Evolutionary conservation across 1,140 invertebrate genomes (phyloP), one percentile per base, ranked within the genome.

Genomic region (Aporrectodea caliginosa): DNA sequence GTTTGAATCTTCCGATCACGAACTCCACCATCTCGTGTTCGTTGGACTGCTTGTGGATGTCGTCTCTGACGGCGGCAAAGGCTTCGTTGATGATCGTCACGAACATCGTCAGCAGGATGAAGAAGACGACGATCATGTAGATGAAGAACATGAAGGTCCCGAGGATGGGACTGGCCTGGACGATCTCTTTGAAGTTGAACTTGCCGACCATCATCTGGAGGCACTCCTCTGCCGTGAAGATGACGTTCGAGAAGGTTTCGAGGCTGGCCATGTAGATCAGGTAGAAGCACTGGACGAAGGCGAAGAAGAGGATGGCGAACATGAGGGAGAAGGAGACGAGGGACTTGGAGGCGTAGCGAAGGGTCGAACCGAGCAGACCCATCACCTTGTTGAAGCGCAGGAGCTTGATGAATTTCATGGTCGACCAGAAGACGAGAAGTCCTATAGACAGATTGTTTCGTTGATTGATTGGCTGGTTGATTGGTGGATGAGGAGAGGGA

Each of bases 21-120:
- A 91, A 92, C 80, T 91, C 89, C 1, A 90, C 89, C 82, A 92
- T 90, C 84, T 92, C 91, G 84, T 92, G 91, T 81, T 92, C 91
- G 82, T 92, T 91, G 32, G 88, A 88, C 80, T 92, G 89, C 32
- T 89, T 88, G 16, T 89, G 87, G 69, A 93, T 90, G 85, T 94
- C 93, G 14, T 80, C 74, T 22, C 85, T 82, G n/a, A 88, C 86
- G 22, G 82, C 80, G 33, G 83, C 83, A 84, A 91, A 91, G 0
- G 89, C 87, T 71, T 89, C 88, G 35, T 90, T 90, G 35, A 91
- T 88, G 79, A 91, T 90, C 0, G 90, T 90, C 22, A 91, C 84
- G 83, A 91, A 90, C 83, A 91, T 90, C 83, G 91, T 91, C 78
- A 91, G 85, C 29, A 91, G 85, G 71, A 91, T 87, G 78, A 91